Percentiles rank a stretch among this genome's conserved stretches.
These are phyloP conservation scores for Cepaea nemoralis DNA, from an alignment of 1,140 invertebrate genomes.

Conservation along the genomic window DNA sequence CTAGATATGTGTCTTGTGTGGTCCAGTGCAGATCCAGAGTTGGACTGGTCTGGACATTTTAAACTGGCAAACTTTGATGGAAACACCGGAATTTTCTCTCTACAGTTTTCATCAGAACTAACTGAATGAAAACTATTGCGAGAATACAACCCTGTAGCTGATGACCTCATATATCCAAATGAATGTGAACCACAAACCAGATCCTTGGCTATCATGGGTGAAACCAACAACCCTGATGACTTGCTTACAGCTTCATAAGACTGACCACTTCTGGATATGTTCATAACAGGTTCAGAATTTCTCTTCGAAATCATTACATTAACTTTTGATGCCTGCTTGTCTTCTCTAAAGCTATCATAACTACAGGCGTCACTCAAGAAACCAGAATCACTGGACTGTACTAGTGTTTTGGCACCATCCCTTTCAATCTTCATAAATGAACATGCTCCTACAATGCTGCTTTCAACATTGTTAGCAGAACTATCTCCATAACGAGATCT, in stretches of 20 bases:
- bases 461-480: background rate
- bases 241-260: background rate
- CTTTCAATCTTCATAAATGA: background rate
- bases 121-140: background rate
- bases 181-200: background rate
- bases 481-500: background rate
- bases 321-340: background rate
- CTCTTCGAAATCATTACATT: background rate
- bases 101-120: background rate
- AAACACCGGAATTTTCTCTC: background rate
- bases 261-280: background rate
- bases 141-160: background rate
- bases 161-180: background rate
- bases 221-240: background rate
- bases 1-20: background rate
- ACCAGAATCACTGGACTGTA: conserved; percentile 17
- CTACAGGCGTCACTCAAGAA: conserved; percentile 5
- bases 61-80: background rate
- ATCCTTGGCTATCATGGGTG: background rate
- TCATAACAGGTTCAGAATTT: background rate
- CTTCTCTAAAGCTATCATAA: conserved; percentile 16
- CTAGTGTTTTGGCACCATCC: background rate
- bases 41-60: background rate
- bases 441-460: background rate
- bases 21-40: background rate